Percentiles rank a stretch among this genome's conserved stretches.
Evolutionary conservation across 2,113 vertebrate species (phyloP).

Genomic region (Pithys albifrons): DNA sequence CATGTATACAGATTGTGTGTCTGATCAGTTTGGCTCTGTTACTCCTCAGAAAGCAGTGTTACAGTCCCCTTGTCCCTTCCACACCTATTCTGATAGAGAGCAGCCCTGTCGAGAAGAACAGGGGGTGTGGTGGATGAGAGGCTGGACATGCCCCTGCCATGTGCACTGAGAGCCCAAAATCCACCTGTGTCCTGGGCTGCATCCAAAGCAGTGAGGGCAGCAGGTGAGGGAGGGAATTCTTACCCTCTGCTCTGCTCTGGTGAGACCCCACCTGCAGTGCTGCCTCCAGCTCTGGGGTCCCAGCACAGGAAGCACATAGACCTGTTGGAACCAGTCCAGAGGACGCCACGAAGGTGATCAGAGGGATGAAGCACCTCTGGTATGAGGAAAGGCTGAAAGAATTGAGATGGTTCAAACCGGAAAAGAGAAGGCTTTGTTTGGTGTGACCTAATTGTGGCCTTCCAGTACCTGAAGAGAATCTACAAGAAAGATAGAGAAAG

Average conservation of each 20-base stretch:
- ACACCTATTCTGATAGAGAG: not conserved
- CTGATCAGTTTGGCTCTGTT: not conserved
- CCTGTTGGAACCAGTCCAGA: not conserved
- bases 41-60: not conserved
- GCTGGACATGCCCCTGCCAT: fast-evolving
- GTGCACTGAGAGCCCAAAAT: not conserved
- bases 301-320: not conserved
- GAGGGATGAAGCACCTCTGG: not conserved
- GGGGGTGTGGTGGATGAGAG: not conserved
- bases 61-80: no score
- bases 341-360: not conserved
- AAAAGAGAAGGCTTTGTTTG: not conserved
- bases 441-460: not conserved
- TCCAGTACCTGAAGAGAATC: not conserved
- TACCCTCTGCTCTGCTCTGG: not conserved
- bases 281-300: not conserved
- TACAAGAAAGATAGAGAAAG: not conserved
- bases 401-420: not conserved
- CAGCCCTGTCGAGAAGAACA: no score
- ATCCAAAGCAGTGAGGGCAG: not conserved
- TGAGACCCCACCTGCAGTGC: not conserved
- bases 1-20: not conserved
- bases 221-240: not conserved
- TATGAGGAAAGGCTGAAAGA: not conserved
- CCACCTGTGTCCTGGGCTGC: fast-evolving